Conservation (phyloP, 2,113 vertebrate genomes). For the Hippocampus mohnikei region DNA sequence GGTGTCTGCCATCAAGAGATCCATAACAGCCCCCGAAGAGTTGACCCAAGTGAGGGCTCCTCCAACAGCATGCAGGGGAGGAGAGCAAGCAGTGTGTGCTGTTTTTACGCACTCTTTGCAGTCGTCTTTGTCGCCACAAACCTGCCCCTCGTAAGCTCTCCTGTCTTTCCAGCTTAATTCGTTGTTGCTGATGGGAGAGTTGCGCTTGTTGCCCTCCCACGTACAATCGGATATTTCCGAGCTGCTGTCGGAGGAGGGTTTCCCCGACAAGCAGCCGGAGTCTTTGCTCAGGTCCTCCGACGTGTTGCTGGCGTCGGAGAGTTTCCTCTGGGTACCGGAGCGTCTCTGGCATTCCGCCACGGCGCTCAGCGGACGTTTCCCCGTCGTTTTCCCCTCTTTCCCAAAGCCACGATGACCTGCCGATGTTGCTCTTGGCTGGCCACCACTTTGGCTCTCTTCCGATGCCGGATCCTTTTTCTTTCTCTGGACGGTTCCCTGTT, state of each 20-base stretch:
- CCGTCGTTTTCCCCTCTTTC: slow-evolving; percentile 46
- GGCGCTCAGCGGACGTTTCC: slow-evolving; percentile 37
- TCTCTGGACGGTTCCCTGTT: slow-evolving; percentile 34
- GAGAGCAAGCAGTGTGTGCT: slow-evolving; percentile 42
- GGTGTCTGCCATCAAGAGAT: slow-evolving; percentile 78
- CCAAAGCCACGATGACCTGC: slow-evolving; percentile 34
- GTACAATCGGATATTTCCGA: slow-evolving; percentile 86
- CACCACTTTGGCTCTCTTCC: not conserved
- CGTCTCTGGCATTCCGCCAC: slow-evolving; percentile 31
- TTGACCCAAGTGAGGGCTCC: slow-evolving; percentile 52
- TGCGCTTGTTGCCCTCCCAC: slow-evolving; percentile 78
- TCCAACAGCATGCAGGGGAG: slow-evolving; percentile 55
- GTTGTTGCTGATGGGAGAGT: slow-evolving; percentile 67
- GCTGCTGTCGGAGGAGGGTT: slow-evolving; percentile 84
- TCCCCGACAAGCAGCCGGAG: slow-evolving; percentile 64
- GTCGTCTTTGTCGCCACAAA: slow-evolving; percentile 14
- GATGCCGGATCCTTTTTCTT: slow-evolving; percentile 35
- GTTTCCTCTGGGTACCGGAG: slow-evolving; percentile 57
- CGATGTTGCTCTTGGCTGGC: not conserved
- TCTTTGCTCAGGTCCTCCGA: slow-evolving; percentile 71
- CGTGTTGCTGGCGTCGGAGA: slow-evolving; percentile 67
- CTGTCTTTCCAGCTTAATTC: slow-evolving; percentile 66
- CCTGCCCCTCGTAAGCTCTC: slow-evolving; percentile 40
- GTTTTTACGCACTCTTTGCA: slow-evolving; percentile 22
- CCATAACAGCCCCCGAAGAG: slow-evolving; percentile 46